These are phyloP conservation scores for Raja brachyura DNA, from an alignment of 2,113 vertebrate species.

Conservation along the genomic window DNA sequence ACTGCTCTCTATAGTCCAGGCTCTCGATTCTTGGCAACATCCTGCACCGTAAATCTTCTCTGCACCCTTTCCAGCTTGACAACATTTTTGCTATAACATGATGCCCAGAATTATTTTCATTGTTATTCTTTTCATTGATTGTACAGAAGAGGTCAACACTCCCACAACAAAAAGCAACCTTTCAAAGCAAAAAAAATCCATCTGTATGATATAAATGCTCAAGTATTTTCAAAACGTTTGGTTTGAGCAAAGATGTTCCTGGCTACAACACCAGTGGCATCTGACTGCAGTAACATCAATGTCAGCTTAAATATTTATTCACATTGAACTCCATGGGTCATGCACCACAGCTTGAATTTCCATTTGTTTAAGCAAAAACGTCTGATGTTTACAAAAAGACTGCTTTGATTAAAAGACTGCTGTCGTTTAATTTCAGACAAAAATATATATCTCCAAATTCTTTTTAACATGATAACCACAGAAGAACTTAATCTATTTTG, in stretches of 20 bases:
- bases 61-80: too few species aligned
- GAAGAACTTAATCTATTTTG: background rate
- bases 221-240: background rate
- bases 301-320: background rate
- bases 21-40: too few species aligned
- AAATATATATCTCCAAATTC: background rate
- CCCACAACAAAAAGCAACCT: background rate
- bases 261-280: background rate
- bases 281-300: background rate
- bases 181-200: background rate
- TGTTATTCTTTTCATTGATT: background rate
- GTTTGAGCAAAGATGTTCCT: background rate
- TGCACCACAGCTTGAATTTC: background rate
- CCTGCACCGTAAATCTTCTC: too few species aligned
- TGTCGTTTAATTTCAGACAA: background rate
- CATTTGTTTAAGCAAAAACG: slow-evolving; percentile 8
- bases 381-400: background rate
- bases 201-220: background rate
- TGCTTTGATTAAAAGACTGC: background rate
- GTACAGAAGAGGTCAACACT: background rate
- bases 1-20: too few species aligned
- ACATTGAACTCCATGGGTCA: background rate
- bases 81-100: too few species aligned
- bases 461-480: background rate
- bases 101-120: too few species aligned